phyloP scores from a whole-genome alignment of 2,113 vertebrate species.

The Neogale vison region DNA sequence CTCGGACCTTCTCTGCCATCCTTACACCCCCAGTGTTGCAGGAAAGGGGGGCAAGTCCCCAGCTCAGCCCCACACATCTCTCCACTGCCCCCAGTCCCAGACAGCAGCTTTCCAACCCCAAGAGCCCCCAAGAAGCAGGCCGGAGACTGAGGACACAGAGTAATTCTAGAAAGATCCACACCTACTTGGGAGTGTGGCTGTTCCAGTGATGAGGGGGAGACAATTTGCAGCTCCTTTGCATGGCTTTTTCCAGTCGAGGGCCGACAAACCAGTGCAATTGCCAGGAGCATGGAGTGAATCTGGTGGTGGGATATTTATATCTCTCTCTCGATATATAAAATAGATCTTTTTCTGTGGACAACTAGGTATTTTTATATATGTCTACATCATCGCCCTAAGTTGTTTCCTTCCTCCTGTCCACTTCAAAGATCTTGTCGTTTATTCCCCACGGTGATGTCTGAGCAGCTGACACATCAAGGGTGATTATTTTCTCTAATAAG shows the following conservation, averaged over 20 bases:
- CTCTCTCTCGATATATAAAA: rapidly evolving
- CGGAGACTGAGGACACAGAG: neutral
- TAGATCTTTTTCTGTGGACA: neutral
- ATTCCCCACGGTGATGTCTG: conserved; percentile 49
- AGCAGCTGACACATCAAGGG: conserved; percentile 6
- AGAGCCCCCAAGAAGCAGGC: neutral
- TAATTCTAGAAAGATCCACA: neutral
- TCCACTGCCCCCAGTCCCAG: neutral
- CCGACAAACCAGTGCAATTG: neutral
- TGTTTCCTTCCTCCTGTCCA: neutral
- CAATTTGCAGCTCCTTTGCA: neutral
- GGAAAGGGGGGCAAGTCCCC: neutral
- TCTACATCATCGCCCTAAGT: neutral
- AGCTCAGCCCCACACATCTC: too few relatives aligned
- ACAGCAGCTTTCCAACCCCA: neutral
- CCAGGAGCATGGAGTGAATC: neutral
- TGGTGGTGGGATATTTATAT: neutral
- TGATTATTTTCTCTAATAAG: conserved; percentile 50
- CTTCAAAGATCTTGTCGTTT: neutral
- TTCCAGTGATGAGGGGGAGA: too few relatives aligned
- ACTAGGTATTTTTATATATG: rapidly evolving
- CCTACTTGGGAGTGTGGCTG: neutral
- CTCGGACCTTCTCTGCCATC: neutral
- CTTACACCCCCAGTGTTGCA: neutral
- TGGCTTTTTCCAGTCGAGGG: neutral